Evolutionary conservation across 2,888 invertebrate species (phyloP).

Genomic region (Smittia aterrima): DNA sequence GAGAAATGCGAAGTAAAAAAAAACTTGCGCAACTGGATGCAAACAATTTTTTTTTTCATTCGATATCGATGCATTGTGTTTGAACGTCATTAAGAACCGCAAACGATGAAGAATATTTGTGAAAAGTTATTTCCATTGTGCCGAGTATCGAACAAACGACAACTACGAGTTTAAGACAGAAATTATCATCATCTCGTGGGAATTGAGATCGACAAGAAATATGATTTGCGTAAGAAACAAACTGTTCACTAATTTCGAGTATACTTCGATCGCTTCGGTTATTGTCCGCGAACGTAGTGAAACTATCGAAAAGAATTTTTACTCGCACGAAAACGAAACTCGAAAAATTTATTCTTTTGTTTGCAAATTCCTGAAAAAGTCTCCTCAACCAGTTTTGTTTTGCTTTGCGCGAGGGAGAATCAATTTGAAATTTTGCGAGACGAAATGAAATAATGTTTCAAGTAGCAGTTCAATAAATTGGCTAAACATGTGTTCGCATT

Average conservation of each 20-base stretch:
- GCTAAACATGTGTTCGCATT: constrained; percentile 26
- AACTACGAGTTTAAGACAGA: too few relatives aligned
- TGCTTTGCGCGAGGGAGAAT: too few relatives aligned
- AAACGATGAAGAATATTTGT: neutral
- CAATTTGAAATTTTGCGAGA: too few relatives aligned
- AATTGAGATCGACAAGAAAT: neutral
- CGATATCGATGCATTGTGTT: neutral
- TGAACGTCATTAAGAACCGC: neutral
- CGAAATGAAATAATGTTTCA: neutral
- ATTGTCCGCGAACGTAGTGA: too few relatives aligned
- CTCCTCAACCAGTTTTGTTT: too few relatives aligned
- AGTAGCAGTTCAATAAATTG: constrained; percentile 15
- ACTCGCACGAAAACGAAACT: too few relatives aligned
- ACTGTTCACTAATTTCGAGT: neutral
- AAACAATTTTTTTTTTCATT: neutral
- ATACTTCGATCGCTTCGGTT: too few relatives aligned
- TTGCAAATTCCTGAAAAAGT: constrained; percentile 30
- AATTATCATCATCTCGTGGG: too few relatives aligned
- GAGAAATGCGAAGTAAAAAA: neutral
- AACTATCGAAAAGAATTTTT: too few relatives aligned
- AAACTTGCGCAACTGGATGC: neutral
- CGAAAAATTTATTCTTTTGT: too few relatives aligned
- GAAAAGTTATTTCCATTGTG: too few relatives aligned
- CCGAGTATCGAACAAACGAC: too few relatives aligned
- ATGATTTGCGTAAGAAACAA: neutral